Percentiles rank a stretch among this genome's conserved stretches.
phyloP scores from a whole-genome alignment of 1,140 invertebrate genomes.

The Trachymyrmex cornetzi region DNA sequence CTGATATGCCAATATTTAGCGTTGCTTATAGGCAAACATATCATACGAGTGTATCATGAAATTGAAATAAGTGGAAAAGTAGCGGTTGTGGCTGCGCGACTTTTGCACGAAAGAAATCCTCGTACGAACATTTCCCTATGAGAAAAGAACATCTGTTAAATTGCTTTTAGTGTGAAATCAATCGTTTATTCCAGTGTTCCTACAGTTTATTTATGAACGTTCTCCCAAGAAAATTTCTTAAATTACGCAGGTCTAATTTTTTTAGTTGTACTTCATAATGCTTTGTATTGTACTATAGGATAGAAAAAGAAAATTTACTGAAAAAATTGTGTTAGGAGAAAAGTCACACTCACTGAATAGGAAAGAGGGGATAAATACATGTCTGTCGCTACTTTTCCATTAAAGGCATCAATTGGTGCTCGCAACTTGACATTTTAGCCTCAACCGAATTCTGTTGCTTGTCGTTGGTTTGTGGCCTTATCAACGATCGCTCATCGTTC shows the following conservation, averaged over 20 bases:
- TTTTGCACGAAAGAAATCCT: not conserved
- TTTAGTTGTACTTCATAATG: not conserved
- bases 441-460: constrained; percentile 24
- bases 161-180: not conserved
- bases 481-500: not conserved
- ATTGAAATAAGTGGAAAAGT: not conserved
- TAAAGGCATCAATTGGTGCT: not conserved
- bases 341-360: not conserved
- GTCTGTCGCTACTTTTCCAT: not conserved
- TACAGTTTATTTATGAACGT: not conserved
- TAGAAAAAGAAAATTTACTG: not conserved
- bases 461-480: constrained; percentile 32
- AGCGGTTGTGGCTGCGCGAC: not conserved
- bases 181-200: not conserved
- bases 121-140: not conserved
- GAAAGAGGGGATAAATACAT: not conserved
- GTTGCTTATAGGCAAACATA: not conserved
- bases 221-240: not conserved
- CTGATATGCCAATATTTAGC: not conserved
- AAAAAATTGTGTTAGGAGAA: not conserved
- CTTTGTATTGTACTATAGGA: not conserved
- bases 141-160: constrained; percentile 19
- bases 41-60: too few relatives aligned
- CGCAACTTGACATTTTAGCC: not conserved
- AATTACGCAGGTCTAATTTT: not conserved